Percentiles rank a stretch among this genome's conserved stretches.
Conservation (phyloP, 2,797 vertebrate species). For the Heliangelus exortis region DNA sequence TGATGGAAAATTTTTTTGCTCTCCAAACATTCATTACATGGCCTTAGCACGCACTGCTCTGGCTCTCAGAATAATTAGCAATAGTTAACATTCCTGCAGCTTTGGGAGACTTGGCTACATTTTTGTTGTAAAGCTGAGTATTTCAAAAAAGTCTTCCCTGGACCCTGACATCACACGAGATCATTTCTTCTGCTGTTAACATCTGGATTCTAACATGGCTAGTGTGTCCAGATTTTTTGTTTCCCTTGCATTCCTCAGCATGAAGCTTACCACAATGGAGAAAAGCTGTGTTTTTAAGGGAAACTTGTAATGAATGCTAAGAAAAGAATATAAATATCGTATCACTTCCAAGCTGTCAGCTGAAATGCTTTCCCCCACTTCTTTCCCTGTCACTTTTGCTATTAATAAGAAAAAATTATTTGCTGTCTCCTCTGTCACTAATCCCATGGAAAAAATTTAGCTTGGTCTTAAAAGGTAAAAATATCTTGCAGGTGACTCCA, state of each 20-base stretch:
- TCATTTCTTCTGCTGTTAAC: neutral
- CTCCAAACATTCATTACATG: neutral
- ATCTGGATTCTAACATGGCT: neutral
- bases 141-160: neutral
- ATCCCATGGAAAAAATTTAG: neutral
- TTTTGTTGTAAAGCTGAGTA: neutral
- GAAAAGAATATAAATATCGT: neutral
- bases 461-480: neutral
- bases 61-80: neutral
- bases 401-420: neutral
- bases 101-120: neutral
- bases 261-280: neutral
- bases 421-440: neutral
- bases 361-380: neutral
- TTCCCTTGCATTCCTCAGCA: slow-evolving; percentile 7
- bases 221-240: slow-evolving; percentile 1
- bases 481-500: neutral
- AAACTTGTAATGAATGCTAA: neutral
- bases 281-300: neutral
- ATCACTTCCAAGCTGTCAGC: neutral
- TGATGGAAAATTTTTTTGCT: neutral
- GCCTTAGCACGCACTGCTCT: neutral
- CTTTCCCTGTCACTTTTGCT: neutral
- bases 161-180: neutral
- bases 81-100: neutral